Evolutionary conservation across 2,113 vertebrate species (phyloP).

Genomic region (Paradisaea rubra): DNA sequence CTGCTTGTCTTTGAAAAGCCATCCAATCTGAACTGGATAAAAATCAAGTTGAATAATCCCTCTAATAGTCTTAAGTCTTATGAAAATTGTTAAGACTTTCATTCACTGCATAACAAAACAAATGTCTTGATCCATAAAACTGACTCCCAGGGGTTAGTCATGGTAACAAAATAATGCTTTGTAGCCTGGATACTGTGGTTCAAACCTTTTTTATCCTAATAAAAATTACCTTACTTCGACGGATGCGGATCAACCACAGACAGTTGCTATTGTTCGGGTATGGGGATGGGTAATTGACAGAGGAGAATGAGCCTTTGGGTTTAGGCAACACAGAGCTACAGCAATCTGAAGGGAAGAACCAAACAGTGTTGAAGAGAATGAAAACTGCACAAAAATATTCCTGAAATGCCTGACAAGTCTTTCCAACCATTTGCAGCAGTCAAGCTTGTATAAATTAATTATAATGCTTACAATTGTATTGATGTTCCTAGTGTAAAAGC

Average conservation of each 20-base stretch:
- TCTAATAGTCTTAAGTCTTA: not conserved
- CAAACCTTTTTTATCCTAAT: not conserved
- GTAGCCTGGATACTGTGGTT: not conserved
- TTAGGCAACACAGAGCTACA: conserved; percentile 56
- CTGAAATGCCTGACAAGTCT: not conserved
- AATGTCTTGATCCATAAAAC: not conserved
- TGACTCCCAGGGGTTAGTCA: not conserved
- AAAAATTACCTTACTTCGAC: conserved; percentile 46
- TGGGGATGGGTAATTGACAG: conserved; percentile 36
- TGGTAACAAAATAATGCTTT: not conserved
- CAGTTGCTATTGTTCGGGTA: conserved; percentile 51
- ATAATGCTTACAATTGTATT: not conserved
- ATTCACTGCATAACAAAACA: not conserved
- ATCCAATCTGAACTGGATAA: not conserved
- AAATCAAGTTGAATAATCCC: not conserved
- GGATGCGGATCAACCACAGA: conserved; percentile 57
- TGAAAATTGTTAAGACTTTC: not conserved
- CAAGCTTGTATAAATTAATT: not conserved
- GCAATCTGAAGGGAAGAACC: conserved; percentile 38
- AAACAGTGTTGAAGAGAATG: not conserved
- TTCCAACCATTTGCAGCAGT: not conserved
- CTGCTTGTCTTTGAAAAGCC: not conserved
- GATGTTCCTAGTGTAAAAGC: not conserved
- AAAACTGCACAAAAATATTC: not conserved
- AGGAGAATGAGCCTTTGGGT: conserved; percentile 37